A percentile compares a stretch with the other conserved stretches of the same genome.
These are phyloP conservation scores for Anoplius nigerrimus DNA, from an alignment of 2,888 invertebrate genomes.

Conservation along the genomic window DNA sequence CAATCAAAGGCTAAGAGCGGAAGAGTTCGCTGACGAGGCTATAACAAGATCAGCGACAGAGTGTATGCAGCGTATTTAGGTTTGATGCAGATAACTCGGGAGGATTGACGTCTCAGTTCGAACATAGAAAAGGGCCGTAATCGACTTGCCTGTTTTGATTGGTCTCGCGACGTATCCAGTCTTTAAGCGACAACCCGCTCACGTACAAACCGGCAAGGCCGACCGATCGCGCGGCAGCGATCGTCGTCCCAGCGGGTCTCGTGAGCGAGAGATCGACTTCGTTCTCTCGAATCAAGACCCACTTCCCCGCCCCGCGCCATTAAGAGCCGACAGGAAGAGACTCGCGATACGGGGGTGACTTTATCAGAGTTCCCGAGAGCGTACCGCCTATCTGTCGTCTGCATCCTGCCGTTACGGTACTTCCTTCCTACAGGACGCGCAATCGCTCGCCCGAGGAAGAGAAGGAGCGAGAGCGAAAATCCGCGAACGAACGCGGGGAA, in stretches of 20 bases:
- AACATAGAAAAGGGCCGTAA: no score
- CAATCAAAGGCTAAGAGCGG: no score
- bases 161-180: no score
- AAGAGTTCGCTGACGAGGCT: no score
- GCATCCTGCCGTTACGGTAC: conserved; percentile 64
- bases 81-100: no score
- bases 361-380: conserved; percentile 55
- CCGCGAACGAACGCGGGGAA: not conserved
- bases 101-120: no score
- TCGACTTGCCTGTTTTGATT: no score
- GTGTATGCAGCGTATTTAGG: no score
- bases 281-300: not conserved
- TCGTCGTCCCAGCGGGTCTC: not conserved
- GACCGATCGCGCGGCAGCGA: no score
- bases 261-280: not conserved
- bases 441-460: conserved; percentile 33
- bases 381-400: conserved; percentile 63
- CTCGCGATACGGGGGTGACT: conserved; percentile 58
- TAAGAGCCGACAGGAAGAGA: conserved; percentile 61
- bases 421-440: conserved; percentile 63
- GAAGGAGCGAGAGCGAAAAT: not conserved
- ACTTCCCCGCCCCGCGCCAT: conserved; percentile 1
- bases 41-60: no score
- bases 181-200: no score
- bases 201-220: no score